Evolutionary conservation across 2,888 invertebrate genomes (phyloP), one percentile per base, ranked within the genome.

Genomic region (Odontocolon sp.): DNA sequence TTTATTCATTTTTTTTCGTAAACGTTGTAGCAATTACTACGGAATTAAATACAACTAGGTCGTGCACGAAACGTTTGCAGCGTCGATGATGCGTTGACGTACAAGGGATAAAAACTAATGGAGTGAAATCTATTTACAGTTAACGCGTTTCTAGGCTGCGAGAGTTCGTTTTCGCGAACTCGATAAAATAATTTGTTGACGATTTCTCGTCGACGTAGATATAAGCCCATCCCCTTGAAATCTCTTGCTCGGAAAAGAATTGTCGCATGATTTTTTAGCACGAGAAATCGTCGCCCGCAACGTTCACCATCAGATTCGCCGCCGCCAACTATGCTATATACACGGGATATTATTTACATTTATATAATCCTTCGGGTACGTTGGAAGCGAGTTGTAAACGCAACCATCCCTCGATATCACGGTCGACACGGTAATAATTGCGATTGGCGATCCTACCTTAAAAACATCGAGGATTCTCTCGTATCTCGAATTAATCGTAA

Each of bases 281-380:
- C 28, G 56, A 70, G 26, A 50, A 40, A 61, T 54, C 66, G 71
- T 66, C 66, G 70, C 70, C 61, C 31, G 75, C 76, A 72, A 77
- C 68, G 42, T 45, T 68, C 77, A 42, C 68, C n/a, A n/a, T n/a
- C n/a, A n/a, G 68, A 63, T 56, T 9, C 47, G 61, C 61, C 26
- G n/a, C 36, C 61, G 33, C 28, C 67, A 42, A 61, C 56, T 72
- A 72, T 63, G 45, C 76, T 77, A 77, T 77, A 50, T 77, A 77
- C 77, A 72, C 14, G 63, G 67, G 63, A 68, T 21, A 36, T 64
- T 77, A 77, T 77, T 77, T 72, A 77, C 77, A 77, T 77, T 77
- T 77, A 77, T 68, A 77, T 77, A 67, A 76, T 63, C 61, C 66
- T 50, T 66, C 52, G 71, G 45, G 50, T 47, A 59, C 59, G 23